Evolutionary conservation across 2,113 vertebrate species (phyloP).

Genomic region (Rattus norvegicus): DNA sequence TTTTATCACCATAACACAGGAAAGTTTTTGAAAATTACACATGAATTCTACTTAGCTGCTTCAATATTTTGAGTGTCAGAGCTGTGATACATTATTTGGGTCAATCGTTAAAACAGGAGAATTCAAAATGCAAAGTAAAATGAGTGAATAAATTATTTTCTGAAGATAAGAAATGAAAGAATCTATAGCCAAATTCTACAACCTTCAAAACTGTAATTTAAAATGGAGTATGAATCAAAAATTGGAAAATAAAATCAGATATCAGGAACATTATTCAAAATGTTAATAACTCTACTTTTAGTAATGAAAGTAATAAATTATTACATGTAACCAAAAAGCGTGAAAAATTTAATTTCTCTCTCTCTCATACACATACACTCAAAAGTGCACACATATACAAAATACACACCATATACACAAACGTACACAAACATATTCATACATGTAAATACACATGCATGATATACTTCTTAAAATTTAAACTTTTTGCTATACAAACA

Average conservation of each 20-base stretch:
- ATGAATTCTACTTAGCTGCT: not conserved
- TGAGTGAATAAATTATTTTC: not conserved
- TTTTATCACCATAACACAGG: not conserved
- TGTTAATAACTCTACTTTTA: not conserved
- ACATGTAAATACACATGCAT: not conserved
- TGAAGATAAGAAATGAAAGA: not conserved
- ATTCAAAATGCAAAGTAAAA: not conserved
- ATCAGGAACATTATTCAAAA: not conserved
- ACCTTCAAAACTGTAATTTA: not conserved
- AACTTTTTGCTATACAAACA: not conserved
- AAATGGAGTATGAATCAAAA: not conserved
- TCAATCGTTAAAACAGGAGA: not conserved
- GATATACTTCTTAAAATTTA: not conserved
- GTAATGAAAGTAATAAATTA: not conserved
- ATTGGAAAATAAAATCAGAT: not conserved
- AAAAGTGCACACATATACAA: not conserved
- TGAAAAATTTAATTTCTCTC: not conserved
- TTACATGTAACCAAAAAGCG: not conserved
- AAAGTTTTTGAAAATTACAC: not conserved
- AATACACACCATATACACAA: not conserved
- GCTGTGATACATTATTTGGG: not conserved
- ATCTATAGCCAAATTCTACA: not conserved
- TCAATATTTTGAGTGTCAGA: not conserved
- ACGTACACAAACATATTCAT: not conserved
- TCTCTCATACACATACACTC: not conserved